These are phyloP conservation scores for Ceratothoa steindachneri DNA, from an alignment of 2,888 invertebrate genomes.

Conservation along the genomic window DNA sequence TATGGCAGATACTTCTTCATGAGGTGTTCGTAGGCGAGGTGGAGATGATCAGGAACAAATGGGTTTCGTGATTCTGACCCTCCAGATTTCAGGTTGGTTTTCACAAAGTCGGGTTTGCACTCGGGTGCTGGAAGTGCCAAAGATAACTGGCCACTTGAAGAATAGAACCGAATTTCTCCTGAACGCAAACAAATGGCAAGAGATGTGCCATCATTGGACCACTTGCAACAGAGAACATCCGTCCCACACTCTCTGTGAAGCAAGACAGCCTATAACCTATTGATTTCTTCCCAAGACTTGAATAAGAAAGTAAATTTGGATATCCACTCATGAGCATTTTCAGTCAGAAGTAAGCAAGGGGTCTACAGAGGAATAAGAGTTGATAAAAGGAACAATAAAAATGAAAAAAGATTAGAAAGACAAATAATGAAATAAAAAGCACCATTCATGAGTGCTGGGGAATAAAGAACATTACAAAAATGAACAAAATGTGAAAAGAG, in stretches of 20 bases:
- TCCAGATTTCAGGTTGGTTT: not conserved
- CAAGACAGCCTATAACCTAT: too few relatives aligned
- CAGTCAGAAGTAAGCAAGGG: too few relatives aligned
- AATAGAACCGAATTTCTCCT: not conserved
- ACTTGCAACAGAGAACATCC: not conserved
- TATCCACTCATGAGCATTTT: too few relatives aligned
- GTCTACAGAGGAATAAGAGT: too few relatives aligned
- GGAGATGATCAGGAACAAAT: not conserved
- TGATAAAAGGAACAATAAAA: too few relatives aligned
- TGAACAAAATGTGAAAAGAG: too few relatives aligned
- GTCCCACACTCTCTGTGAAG: not conserved
- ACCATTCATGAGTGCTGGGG: too few relatives aligned
- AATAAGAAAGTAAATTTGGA: too few relatives aligned
- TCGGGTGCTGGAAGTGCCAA: not conserved
- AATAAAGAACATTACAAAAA: too few relatives aligned
- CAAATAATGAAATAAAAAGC: too few relatives aligned
- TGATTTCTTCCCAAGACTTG: too few relatives aligned
- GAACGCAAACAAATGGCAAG: not conserved
- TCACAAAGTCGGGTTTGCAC: not conserved
- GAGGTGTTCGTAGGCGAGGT: not conserved
- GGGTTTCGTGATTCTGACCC: not conserved
- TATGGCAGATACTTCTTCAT: not conserved
- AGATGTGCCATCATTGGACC: not conserved
- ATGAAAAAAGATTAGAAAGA: too few relatives aligned
- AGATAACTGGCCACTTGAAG: not conserved